Evolutionary conservation across 1,140 invertebrate species (phyloP).

Genomic region (Saccostrea echinata): DNA sequence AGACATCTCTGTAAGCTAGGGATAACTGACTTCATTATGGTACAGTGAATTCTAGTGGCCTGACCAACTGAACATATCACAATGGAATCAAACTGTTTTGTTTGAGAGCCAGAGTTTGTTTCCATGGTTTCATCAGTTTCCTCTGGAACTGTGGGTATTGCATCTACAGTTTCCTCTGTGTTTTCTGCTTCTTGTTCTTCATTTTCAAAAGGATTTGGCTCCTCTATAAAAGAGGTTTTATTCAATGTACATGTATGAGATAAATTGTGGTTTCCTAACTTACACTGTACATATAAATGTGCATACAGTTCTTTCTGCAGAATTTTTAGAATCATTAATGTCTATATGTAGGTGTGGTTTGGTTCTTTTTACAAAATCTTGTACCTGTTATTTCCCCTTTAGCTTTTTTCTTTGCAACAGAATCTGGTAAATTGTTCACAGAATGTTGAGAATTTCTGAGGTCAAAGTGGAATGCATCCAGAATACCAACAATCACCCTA

Average conservation of each 20-base stretch:
- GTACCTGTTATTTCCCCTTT: constrained; percentile 36
- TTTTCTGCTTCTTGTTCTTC: background rate
- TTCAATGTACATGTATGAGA: background rate
- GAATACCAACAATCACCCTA: constrained; percentile 89
- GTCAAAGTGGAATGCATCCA: constrained; percentile 97
- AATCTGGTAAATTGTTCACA: constrained; percentile 56
- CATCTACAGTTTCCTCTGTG: constrained; percentile 20
- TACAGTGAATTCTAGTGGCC: constrained; percentile 87
- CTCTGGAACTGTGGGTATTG: constrained; percentile 11
- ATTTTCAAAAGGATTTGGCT: background rate
- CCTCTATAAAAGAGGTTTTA: background rate
- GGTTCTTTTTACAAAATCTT: too few relatives aligned
- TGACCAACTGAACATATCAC: constrained; percentile 76
- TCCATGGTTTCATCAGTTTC: constrained; percentile 59
- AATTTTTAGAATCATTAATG: background rate
- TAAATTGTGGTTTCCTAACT: background rate
- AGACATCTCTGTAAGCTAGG: constrained; percentile 85
- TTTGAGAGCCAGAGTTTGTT: constrained; percentile 43
- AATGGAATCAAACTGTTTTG: constrained; percentile 43
- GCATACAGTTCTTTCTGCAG: background rate
- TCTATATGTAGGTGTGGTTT: background rate
- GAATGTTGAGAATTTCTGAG: constrained; percentile 79
- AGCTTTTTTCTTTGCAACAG: constrained; percentile 51
- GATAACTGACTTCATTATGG: constrained; percentile 84
- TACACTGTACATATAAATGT: background rate